Evolutionary conservation across 1,140 invertebrate species (phyloP).

Genomic region (Drosophila lini): DNA sequence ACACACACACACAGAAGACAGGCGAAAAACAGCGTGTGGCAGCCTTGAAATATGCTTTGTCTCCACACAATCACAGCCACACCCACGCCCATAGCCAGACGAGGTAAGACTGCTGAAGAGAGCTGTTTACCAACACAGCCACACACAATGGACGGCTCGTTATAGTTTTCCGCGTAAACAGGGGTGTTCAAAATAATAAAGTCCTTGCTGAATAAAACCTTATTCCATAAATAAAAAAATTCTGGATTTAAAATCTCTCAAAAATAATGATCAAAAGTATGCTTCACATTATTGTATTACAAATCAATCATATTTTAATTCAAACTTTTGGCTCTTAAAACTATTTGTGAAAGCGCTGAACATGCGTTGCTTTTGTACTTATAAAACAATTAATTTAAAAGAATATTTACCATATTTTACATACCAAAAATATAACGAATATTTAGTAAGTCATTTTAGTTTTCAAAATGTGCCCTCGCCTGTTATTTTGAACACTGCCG

Average conservation of each 20-base stretch:
- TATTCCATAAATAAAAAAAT: neutral
- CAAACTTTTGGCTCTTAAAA: too few relatives aligned
- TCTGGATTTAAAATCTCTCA: neutral
- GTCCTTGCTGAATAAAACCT: too few relatives aligned
- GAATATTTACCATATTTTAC: neutral
- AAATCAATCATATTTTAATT: neutral
- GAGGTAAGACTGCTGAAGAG: conserved; percentile 28
- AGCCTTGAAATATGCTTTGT: conserved; percentile 74
- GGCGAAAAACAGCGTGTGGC: conserved; percentile 37
- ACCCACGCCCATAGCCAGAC: neutral
- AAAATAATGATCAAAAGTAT: neutral
- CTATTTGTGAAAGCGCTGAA: neutral
- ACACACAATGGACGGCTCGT: conserved; percentile 37
- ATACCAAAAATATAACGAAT: neutral
- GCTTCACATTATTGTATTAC: too few relatives aligned
- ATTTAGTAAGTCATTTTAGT: too few relatives aligned
- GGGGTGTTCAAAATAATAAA: conserved; percentile 2
- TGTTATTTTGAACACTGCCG: conserved; percentile 4
- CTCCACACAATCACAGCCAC: conserved; percentile 19
- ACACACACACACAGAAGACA: conserved; percentile 13
- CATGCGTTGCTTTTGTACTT: neutral
- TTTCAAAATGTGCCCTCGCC: neutral
- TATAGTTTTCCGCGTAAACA: conserved; percentile 49
- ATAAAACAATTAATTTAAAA: neutral
- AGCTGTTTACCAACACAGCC: conserved; percentile 25